Evolutionary conservation across 2,888 invertebrate genomes (phyloP).

Genomic region (Parapristionchus giblindavisi): DNA sequence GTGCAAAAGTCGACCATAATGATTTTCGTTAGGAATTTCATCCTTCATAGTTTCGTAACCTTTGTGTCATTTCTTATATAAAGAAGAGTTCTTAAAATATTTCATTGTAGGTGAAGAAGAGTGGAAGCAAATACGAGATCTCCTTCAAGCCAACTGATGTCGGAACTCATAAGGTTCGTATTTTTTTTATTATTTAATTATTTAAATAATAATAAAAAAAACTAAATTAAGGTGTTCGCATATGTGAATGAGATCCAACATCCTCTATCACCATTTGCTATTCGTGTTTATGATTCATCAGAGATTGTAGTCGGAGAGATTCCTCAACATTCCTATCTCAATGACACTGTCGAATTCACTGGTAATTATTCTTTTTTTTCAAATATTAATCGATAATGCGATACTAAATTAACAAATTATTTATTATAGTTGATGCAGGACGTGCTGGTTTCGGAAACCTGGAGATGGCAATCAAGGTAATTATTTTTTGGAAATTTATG

Average conservation of each 20-base stretch:
- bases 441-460: constrained; percentile 92
- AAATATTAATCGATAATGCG: too few relatives aligned
- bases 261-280: constrained; percentile 65
- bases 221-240: constrained; percentile 49
- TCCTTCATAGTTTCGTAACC: too few relatives aligned
- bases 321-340: constrained; percentile 87
- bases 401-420: neutral
- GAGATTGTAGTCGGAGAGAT: constrained; percentile 93
- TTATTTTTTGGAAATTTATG: too few relatives aligned
- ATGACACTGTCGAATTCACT: constrained; percentile 71
- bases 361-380: constrained; percentile 43
- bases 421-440: constrained; percentile 83
- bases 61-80: too few relatives aligned
- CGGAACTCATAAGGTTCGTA: constrained; percentile 73
- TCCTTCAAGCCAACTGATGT: constrained; percentile 86
- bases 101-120: constrained; percentile 60
- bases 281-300: constrained; percentile 75
- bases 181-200: neutral
- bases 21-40: too few relatives aligned
- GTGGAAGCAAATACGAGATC: constrained; percentile 66
- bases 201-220: neutral
- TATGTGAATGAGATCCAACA: constrained; percentile 65
- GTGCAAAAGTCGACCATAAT: too few relatives aligned
- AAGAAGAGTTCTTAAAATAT: too few relatives aligned
- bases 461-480: constrained; percentile 92